phyloP scores from a whole-genome alignment of 2,797 vertebrate genomes.

The Parotocinclus haroldoi region DNA sequence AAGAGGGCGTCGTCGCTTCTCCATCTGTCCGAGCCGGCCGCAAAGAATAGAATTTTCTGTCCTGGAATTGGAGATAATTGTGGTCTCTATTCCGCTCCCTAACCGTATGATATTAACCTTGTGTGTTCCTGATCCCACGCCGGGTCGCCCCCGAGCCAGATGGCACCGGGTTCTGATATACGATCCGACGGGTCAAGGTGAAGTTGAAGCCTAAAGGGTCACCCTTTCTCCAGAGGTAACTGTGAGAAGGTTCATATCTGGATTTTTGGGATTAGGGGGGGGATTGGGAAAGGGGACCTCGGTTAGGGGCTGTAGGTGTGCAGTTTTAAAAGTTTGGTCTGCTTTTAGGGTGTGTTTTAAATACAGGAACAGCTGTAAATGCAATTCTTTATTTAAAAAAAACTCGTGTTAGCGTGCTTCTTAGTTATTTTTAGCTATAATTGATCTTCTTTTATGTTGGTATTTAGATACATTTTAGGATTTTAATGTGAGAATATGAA shows the following conservation, averaged over 20 bases:
- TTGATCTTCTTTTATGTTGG: too few relatives aligned
- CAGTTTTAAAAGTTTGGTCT: neutral
- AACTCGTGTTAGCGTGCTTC: too few relatives aligned
- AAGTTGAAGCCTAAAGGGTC: constrained; percentile 79
- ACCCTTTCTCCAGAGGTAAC: constrained; percentile 59
- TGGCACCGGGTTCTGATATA: constrained; percentile 77
- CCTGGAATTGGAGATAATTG: constrained; percentile 81
- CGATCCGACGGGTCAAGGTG: constrained; percentile 77
- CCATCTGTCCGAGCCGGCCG: constrained; percentile 78
- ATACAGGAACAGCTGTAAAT: too few relatives aligned
- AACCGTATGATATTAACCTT: constrained; percentile 79
- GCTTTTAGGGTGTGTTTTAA: constrained; percentile 36
- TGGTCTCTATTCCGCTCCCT: constrained; percentile 75
- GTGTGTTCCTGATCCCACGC: constrained; percentile 65
- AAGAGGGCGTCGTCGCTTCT: constrained; percentile 58
- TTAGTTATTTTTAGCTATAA: too few relatives aligned
- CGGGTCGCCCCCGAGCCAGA: constrained; percentile 74
- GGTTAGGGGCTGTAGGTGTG: constrained; percentile 26
- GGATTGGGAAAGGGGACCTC: too few relatives aligned
- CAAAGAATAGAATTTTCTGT: constrained; percentile 80
- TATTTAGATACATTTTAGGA: too few relatives aligned
- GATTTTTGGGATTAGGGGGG: constrained; percentile 27
- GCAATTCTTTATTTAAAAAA: too few relatives aligned
- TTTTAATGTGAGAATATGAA: too few relatives aligned
- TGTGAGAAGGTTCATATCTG: constrained; percentile 62